phyloP scores from a whole-genome alignment of 1,140 invertebrate species.

The Drosophila pseudoobscura region DNA sequence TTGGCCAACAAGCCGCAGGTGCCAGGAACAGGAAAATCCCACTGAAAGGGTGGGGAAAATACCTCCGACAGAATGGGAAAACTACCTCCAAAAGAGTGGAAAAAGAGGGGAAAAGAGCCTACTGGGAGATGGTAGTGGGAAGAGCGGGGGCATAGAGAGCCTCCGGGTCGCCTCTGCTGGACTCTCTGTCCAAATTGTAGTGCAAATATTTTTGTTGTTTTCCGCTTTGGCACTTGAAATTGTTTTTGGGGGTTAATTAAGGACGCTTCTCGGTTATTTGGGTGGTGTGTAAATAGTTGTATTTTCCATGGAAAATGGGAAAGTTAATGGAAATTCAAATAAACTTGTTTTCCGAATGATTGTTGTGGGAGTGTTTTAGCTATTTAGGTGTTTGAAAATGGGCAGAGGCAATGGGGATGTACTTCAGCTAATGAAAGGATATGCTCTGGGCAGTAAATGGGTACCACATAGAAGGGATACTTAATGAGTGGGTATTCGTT shows the following conservation, averaged over 20 bases:
- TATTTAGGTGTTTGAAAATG: too few relatives aligned
- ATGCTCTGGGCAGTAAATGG: too few relatives aligned
- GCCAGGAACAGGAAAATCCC: slow-evolving; percentile 30
- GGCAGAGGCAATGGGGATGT: too few relatives aligned
- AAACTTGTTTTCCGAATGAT: slow-evolving; percentile 37
- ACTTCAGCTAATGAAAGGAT: too few relatives aligned
- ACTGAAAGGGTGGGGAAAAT: slow-evolving; percentile 49
- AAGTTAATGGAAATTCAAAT: slow-evolving; percentile 33
- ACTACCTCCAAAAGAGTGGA: too few relatives aligned
- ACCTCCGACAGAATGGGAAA: slow-evolving; percentile 20
- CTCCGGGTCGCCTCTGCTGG: not conserved
- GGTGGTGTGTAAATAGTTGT: slow-evolving; percentile 27
- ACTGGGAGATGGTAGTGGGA: not conserved
- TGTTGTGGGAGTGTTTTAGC: slow-evolving; percentile 15
- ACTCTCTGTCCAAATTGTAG: slow-evolving; percentile 26
- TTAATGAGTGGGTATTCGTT: too few relatives aligned
- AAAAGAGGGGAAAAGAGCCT: too few relatives aligned
- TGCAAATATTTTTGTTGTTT: slow-evolving; percentile 47
- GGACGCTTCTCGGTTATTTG: slow-evolving; percentile 30
- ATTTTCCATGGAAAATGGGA: slow-evolving; percentile 14
- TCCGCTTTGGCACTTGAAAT: slow-evolving; percentile 47
- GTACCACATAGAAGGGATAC: too few relatives aligned
- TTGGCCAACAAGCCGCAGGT: slow-evolving; percentile 47
- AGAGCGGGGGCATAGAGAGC: not conserved
- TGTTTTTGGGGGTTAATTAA: slow-evolving; percentile 44